Percentiles rank a stretch among this genome's conserved stretches.
Conservation (phyloP, 2,888 invertebrate genomes). For the Spatulosminthurus flaviceps region DNA sequence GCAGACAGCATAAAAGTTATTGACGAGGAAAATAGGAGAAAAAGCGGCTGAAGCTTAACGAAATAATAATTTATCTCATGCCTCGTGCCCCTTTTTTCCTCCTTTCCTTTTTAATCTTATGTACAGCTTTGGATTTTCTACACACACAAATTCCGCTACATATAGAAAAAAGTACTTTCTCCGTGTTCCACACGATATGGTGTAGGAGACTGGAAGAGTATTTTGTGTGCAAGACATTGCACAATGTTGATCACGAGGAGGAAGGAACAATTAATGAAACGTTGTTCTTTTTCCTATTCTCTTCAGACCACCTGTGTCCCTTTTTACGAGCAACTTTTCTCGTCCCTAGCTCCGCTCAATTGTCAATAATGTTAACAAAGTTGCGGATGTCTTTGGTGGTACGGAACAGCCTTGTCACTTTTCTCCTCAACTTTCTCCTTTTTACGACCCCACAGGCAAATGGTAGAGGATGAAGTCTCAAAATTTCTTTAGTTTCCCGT, state of each 20-base stretch:
- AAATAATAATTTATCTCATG: slow-evolving; percentile 9
- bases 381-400: not conserved
- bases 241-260: slow-evolving; percentile 5
- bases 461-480: too few species aligned
- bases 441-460: too few species aligned
- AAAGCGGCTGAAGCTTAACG: not conserved
- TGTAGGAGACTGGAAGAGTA: too few species aligned
- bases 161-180: not conserved
- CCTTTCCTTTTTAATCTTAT: not conserved
- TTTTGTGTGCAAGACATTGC: not conserved
- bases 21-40: slow-evolving; percentile 15
- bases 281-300: not conserved
- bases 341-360: not conserved
- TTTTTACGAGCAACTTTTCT: slow-evolving; percentile 7
- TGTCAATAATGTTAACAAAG: slow-evolving; percentile 14
- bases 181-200: too few species aligned
- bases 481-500: too few species aligned
- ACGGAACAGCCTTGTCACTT: not conserved
- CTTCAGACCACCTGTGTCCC: slow-evolving; percentile 18
- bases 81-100: not conserved
- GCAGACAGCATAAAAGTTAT: slow-evolving; percentile 30
- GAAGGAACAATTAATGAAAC: slow-evolving; percentile 13
- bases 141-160: not conserved
- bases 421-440: too few species aligned
- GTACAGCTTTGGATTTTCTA: not conserved